These are phyloP conservation scores for Tetragonula carbonaria DNA, from an alignment of 2,888 invertebrate genomes.

Conservation along the genomic window DNA sequence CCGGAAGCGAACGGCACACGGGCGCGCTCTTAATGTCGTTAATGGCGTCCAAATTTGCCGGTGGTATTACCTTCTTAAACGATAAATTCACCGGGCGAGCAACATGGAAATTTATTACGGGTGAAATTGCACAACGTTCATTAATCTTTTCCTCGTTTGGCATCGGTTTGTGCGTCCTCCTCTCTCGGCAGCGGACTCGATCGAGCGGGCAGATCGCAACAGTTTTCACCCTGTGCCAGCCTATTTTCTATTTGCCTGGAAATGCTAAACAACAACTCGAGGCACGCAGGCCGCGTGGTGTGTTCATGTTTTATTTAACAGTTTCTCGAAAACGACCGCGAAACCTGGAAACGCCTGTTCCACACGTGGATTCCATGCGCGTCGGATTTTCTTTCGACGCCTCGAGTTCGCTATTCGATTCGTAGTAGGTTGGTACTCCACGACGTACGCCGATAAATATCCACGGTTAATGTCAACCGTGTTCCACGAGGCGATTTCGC, in stretches of 20 bases:
- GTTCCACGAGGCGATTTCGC: conserved; percentile 11
- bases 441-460: conserved; percentile 56
- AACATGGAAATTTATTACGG: conserved; percentile 35
- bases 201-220: conserved; percentile 8
- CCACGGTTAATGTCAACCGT: conserved; percentile 58
- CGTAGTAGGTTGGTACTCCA: background rate
- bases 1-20: conserved; percentile 58
- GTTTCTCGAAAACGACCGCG: conserved; percentile 34
- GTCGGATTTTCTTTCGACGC: conserved; percentile 20
- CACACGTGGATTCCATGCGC: background rate
- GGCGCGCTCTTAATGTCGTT: conserved; percentile 56
- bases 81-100: conserved; percentile 48
- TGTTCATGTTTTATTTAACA: conserved; percentile 40
- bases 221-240: background rate
- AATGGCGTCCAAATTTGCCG: conserved; percentile 54
- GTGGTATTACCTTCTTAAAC: conserved; percentile 41
- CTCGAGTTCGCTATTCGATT: background rate
- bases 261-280: conserved; percentile 4
- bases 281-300: conserved; percentile 1
- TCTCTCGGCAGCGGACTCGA: background rate
- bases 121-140: conserved; percentile 36
- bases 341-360: conserved; percentile 13
- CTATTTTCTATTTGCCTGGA: conserved; percentile 17
- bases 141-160: conserved; percentile 27
- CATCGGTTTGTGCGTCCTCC: background rate